A percentile compares a stretch with the other conserved stretches of the same genome.
Conservation (phyloP, 2,888 invertebrate genomes). For the Hyalella azteca region DNA sequence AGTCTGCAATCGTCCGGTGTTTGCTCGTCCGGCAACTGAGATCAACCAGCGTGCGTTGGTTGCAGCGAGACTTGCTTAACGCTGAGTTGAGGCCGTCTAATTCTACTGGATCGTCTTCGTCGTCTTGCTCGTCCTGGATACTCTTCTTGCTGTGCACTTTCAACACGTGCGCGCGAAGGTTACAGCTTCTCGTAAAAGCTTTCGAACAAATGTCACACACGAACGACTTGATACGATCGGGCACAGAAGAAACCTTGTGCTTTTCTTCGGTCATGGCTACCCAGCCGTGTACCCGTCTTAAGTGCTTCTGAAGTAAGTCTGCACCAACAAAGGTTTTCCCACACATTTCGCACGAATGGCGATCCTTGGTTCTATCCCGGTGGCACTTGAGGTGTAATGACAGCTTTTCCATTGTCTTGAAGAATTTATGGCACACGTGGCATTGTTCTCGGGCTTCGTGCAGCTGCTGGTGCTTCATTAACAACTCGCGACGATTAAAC, state of each 20-base stretch:
- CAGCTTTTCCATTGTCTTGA: constrained; percentile 47
- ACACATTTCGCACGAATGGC: constrained; percentile 51
- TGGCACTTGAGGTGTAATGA: constrained; percentile 52
- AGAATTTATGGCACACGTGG: constrained; percentile 51
- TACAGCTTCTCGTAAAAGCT: constrained; percentile 55
- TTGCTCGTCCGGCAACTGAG: constrained; percentile 21
- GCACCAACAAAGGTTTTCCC: constrained; percentile 44
- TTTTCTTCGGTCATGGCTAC: constrained; percentile 24
- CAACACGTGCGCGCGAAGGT: constrained; percentile 49
- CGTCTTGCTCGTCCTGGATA: constrained; percentile 46
- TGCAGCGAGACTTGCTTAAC: constrained; percentile 3
- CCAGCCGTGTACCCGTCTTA: constrained; percentile 47
- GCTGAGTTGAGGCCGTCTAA: constrained; percentile 41
- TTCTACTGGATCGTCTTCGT: constrained; percentile 46
- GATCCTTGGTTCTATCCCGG: constrained; percentile 40
- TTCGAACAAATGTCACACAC: constrained; percentile 55
- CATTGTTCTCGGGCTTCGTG: constrained; percentile 53
- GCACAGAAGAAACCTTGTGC: background rate
- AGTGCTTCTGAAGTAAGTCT: constrained; percentile 51
- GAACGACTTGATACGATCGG: constrained; percentile 49
- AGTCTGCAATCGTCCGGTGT: background rate
- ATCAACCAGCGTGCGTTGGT: background rate
- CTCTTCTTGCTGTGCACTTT: constrained; percentile 49
- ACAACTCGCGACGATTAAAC: constrained; percentile 42
- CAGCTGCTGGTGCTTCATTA: constrained; percentile 49